Percentiles rank a stretch among this genome's conserved stretches.
phyloP scores from a whole-genome alignment of 2,797 vertebrate genomes.

The Alosa sapidissima region DNA sequence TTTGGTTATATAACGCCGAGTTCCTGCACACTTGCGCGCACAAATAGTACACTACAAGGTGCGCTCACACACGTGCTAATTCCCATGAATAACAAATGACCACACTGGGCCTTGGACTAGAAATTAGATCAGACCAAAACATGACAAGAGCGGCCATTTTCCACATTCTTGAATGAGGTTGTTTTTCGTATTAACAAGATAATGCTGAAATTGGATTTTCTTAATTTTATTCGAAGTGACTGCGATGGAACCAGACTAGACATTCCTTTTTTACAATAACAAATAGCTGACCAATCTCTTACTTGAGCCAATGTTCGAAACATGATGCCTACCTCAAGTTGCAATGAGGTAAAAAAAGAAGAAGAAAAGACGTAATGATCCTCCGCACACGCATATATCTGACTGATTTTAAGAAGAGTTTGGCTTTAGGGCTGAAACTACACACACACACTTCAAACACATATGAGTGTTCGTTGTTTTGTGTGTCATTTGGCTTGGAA shows the following conservation, averaged over 20 bases:
- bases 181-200: conserved; percentile 37
- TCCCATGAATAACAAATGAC: conserved; percentile 56
- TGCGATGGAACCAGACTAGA: conserved; percentile 34
- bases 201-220: conserved; percentile 33
- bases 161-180: conserved; percentile 25
- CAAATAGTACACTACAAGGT: conserved; percentile 69
- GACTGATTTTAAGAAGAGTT: conserved; percentile 65
- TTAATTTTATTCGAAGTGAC: conserved; percentile 23
- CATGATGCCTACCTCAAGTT: conserved; percentile 40
- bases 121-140: conserved; percentile 44
- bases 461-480: conserved; percentile 80
- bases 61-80: conserved; percentile 65
- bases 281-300: conserved; percentile 33
- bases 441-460: conserved; percentile 65
- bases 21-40: conserved; percentile 69
- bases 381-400: conserved; percentile 61
- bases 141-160: conserved; percentile 24
- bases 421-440: conserved; percentile 73
- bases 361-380: conserved; percentile 49
- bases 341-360: conserved; percentile 15
- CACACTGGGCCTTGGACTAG: conserved; percentile 37
- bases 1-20: conserved; percentile 75
- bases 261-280: conserved; percentile 39
- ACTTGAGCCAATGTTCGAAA: conserved; percentile 28
- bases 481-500: conserved; percentile 91